phyloP scores from a whole-genome alignment of 2,888 invertebrate genomes.

The Quadroppia sp. region DNA sequence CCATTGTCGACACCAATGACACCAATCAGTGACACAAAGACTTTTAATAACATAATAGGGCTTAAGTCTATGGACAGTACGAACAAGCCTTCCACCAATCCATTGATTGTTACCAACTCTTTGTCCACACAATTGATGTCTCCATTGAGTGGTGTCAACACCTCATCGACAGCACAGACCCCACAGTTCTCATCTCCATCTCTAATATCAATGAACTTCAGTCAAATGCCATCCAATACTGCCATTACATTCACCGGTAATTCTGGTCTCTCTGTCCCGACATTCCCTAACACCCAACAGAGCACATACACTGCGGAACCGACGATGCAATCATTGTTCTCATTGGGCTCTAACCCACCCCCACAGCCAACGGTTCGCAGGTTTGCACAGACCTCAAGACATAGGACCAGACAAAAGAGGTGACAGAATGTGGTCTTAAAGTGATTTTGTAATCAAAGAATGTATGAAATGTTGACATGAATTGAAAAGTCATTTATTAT shows the following conservation, averaged over 20 bases:
- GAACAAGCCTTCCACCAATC: neutral
- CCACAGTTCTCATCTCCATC: neutral
- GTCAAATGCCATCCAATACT: neutral
- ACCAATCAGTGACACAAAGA: neutral
- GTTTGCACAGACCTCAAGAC: neutral
- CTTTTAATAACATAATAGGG: neutral
- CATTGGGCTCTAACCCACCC: neutral
- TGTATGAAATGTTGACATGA: neutral
- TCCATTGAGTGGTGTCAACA: neutral
- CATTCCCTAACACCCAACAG: neutral
- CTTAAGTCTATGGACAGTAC: neutral
- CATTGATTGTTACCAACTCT: no score
- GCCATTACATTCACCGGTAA: neutral
- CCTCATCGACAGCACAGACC: neutral
- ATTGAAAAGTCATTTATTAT: no score
- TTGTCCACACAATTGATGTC: neutral
- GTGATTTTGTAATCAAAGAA: neutral
- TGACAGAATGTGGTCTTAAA: slow-evolving; percentile 16
- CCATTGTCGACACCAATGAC: neutral
- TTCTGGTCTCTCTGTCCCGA: neutral
- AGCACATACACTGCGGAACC: neutral
- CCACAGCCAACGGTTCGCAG: neutral
- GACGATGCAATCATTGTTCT: neutral
- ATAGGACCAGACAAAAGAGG: neutral
- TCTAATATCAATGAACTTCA: neutral